These are phyloP conservation scores for Cyphomyrmex costatus DNA, from an alignment of 1,140 invertebrate species.

Conservation along the genomic window DNA sequence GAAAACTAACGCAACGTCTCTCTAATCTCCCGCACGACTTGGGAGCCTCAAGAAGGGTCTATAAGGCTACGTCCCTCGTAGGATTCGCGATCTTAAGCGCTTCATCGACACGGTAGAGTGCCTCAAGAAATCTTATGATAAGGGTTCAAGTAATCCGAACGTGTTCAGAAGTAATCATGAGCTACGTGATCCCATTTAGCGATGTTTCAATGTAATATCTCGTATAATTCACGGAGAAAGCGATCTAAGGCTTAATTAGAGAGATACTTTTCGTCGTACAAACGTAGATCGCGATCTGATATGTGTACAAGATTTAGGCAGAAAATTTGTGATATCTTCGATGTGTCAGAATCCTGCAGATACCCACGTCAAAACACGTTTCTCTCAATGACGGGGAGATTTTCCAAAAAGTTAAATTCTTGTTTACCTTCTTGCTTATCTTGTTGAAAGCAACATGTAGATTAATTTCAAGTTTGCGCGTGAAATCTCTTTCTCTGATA, in stretches of 20 bases:
- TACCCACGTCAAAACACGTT: neutral
- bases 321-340: neutral
- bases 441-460: neutral
- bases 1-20: constrained; percentile 52
- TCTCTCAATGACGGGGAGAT: constrained; percentile 3
- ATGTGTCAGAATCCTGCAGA: neutral
- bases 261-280: constrained; percentile 1
- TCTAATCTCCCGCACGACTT: constrained; percentile 50
- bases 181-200: constrained; percentile 42
- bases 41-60: constrained; percentile 28
- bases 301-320: neutral
- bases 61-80: constrained; percentile 6
- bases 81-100: constrained; percentile 43
- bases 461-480: neutral
- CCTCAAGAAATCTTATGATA: constrained; percentile 25
- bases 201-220: constrained; percentile 45
- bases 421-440: constrained; percentile 1
- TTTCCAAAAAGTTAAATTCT: constrained; percentile 10
- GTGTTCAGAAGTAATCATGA: constrained; percentile 56
- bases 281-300: neutral
- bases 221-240: constrained; percentile 40
- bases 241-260: neutral
- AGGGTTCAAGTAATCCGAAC: constrained; percentile 44
- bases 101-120: constrained; percentile 9
- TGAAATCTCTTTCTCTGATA: neutral